A percentile compares a stretch with the other conserved stretches of the same genome.
phyloP scores from a whole-genome alignment of 2,113 vertebrate genomes.

The Haemorhous mexicanus region DNA sequence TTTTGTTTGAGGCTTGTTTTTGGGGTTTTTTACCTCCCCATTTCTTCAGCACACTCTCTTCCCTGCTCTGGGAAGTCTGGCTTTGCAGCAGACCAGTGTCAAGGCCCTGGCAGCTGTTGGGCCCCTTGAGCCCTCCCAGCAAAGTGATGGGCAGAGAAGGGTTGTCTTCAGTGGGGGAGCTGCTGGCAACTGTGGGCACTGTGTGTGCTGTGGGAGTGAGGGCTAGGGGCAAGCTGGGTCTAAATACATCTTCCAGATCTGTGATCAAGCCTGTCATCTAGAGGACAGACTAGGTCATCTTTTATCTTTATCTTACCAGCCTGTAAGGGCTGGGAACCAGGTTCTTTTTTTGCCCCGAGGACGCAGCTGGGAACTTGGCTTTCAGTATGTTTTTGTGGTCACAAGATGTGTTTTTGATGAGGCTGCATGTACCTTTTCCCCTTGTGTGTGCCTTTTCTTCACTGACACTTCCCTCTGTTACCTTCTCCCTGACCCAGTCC shows the following conservation, averaged over 20 bases:
- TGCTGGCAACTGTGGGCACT: background rate
- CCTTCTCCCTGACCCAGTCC: conserved; percentile 24
- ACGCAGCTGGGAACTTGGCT: conserved; percentile 39
- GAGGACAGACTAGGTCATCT: background rate
- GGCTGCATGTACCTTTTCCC: conserved; percentile 19
- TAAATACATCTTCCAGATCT: background rate
- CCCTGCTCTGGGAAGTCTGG: background rate
- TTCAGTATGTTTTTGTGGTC: conserved; percentile 27
- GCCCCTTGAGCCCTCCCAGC: background rate
- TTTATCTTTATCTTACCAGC: background rate
- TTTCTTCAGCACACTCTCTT: background rate
- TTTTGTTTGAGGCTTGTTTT: background rate
- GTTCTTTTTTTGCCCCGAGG: background rate
- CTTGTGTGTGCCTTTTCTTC: background rate
- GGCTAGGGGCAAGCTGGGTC: background rate
- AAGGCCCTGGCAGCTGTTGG: background rate
- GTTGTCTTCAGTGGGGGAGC: background rate
- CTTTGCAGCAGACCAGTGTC: background rate
- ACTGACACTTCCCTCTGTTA: conserved; percentile 21
- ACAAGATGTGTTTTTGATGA: conserved; percentile 19
- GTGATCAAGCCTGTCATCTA: background rate
- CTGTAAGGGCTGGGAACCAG: background rate
- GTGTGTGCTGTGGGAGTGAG: background rate
- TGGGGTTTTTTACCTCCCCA: fast-evolving
- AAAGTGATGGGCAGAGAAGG: background rate